Evolutionary conservation across 2,888 invertebrate species (phyloP).

Genomic region (Cactoblastis cactorum): DNA sequence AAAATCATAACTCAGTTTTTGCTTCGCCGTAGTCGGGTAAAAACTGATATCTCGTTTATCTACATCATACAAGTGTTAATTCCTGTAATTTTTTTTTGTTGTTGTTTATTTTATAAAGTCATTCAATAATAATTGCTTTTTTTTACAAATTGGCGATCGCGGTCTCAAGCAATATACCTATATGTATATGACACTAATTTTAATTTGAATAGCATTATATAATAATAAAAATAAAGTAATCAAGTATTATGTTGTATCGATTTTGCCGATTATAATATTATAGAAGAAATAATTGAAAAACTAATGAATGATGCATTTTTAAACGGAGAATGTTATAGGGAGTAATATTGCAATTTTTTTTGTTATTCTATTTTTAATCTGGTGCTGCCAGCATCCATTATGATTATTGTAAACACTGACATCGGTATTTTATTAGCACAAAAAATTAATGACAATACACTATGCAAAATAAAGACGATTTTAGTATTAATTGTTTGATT

Average conservation of each 20-base stretch:
- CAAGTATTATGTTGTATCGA: constrained; percentile 10
- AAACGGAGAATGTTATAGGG: constrained; percentile 1
- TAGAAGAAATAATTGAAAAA: neutral
- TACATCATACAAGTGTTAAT: no score
- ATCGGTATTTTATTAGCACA: constrained; percentile 6
- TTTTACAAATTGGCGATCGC: constrained; percentile 17
- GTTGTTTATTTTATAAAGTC: no score
- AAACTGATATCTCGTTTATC: no score
- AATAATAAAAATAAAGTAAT: neutral
- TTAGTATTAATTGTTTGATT: constrained; percentile 1
- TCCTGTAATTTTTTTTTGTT: no score
- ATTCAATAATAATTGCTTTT: no score
- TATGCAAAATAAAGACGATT: constrained; percentile 1
- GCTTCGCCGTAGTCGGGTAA: no score
- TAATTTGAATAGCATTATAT: constrained; percentile 5
- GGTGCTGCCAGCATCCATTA: neutral
- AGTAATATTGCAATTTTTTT: neutral
- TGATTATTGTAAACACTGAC: constrained; percentile 1
- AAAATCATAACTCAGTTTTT: no score
- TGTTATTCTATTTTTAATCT: neutral
- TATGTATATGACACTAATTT: neutral
- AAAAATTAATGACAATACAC: neutral
- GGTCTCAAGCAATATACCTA: constrained; percentile 13
- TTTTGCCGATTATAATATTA: constrained; percentile 2
- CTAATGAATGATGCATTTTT: constrained; percentile 6